Percentiles rank a stretch among this genome's conserved stretches.
Conservation (phyloP, 2,888 invertebrate species). For the Lasioglossum pauxillum region DNA sequence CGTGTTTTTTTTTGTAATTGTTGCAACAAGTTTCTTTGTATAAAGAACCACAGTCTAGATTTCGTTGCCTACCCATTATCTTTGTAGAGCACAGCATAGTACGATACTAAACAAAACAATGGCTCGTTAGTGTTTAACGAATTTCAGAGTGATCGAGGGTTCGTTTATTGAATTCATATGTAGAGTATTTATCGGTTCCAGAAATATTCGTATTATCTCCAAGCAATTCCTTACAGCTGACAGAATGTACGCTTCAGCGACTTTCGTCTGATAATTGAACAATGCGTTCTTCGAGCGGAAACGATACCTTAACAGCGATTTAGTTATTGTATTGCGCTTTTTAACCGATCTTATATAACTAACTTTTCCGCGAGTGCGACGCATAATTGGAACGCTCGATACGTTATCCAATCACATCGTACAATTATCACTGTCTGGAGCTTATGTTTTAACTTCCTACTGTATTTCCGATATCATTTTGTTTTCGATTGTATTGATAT, state of each 20-base stretch:
- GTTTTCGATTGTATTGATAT: background rate
- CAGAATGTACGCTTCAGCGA: background rate
- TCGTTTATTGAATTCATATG: background rate
- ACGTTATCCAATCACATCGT: constrained; percentile 24
- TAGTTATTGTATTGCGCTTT: background rate
- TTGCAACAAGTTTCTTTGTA: too few species aligned
- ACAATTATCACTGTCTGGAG: background rate
- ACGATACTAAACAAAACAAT: background rate
- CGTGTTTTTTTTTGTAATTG: too few species aligned
- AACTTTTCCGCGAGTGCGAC: background rate
- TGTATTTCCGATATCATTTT: background rate
- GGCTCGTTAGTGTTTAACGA: background rate
- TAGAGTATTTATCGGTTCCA: constrained; percentile 3
- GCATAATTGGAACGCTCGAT: constrained; percentile 6
- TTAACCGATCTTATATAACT: background rate
- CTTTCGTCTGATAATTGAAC: background rate
- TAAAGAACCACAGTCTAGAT: too few species aligned
- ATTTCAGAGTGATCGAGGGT: background rate
- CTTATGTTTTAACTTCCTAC: background rate
- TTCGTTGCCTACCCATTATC: background rate
- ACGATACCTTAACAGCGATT: background rate
- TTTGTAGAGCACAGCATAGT: background rate
- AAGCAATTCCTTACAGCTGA: background rate
- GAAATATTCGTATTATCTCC: background rate
- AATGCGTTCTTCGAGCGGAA: background rate